Evolutionary conservation across 2,113 vertebrate genomes (phyloP).

Genomic region (Tupaia tana): DNA sequence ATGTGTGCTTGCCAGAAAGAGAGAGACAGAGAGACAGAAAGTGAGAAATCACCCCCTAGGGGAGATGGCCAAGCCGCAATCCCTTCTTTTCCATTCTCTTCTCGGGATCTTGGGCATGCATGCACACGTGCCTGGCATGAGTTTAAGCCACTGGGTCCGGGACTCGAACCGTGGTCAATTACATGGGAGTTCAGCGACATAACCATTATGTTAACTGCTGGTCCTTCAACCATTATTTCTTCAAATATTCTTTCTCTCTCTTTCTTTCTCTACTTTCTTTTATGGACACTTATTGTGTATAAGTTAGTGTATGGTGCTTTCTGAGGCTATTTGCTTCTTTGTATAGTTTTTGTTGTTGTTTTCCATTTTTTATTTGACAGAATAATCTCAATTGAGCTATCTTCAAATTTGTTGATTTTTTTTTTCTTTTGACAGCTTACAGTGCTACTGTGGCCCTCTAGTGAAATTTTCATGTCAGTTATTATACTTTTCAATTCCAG

Average conservation of each 20-base stretch:
- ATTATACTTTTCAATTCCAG: not conserved
- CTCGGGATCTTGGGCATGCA: no score
- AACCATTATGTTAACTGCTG: no score
- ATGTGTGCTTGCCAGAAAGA: no score
- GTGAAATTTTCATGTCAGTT: constrained; percentile 22
- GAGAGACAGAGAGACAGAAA: no score
- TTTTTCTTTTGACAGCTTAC: not conserved
- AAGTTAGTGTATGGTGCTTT: not conserved
- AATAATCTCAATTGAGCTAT: not conserved
- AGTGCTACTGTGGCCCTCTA: not conserved
- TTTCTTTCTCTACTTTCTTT: not conserved
- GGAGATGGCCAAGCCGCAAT: no score
- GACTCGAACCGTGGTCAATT: no score
- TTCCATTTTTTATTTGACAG: not conserved
- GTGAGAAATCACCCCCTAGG: no score
- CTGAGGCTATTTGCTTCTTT: no score
- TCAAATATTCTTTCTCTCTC: not conserved
- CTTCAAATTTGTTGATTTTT: not conserved
- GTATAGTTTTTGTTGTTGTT: not conserved
- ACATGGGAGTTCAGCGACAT: no score
- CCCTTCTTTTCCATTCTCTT: no score
- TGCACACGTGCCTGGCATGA: no score
- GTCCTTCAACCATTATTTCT: not conserved
- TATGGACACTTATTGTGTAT: not conserved
- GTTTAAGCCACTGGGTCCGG: no score